These are phyloP conservation scores for Ranitomeya imitator DNA, from an alignment of 2,113 vertebrate species.

Conservation along the genomic window DNA sequence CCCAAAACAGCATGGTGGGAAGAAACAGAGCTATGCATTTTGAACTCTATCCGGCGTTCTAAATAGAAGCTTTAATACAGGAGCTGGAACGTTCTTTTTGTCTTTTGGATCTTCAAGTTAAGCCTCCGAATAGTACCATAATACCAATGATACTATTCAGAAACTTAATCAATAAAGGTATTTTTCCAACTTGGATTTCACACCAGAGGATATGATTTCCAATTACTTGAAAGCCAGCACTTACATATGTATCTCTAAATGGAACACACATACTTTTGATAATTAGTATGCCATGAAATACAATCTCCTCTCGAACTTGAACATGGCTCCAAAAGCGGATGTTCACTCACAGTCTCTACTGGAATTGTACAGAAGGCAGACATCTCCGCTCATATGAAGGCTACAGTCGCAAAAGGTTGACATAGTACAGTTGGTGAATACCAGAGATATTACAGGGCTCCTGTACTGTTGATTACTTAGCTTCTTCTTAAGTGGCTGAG, in stretches of 20 bases:
- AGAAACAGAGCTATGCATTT: too few species aligned
- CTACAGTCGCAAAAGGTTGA: not conserved
- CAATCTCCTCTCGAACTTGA: not conserved
- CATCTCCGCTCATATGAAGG: not conserved
- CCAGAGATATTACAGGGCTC: not conserved
- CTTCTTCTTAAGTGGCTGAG: slow-evolving; percentile 45
- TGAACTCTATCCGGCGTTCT: too few species aligned
- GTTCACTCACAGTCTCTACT: not conserved
- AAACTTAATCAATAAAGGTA: not conserved
- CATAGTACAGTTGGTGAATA: slow-evolving; percentile 5
- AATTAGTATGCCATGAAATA: slow-evolving; percentile 7
- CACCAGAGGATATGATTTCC: not conserved
- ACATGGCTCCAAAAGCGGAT: slow-evolving; percentile 9
- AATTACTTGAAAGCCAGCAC: slow-evolving; percentile 17
- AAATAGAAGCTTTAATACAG: too few species aligned
- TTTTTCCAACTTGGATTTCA: not conserved
- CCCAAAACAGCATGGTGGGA: too few species aligned
- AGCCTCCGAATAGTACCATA: not conserved
- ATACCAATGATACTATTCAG: not conserved
- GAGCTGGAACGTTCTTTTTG: too few species aligned
- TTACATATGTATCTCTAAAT: slow-evolving; percentile 13
- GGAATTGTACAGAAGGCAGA: slow-evolving; percentile 8
- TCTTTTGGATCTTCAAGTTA: not conserved
- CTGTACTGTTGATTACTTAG: slow-evolving; percentile 35
- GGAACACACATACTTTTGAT: slow-evolving; percentile 12